These are phyloP conservation scores for Laupala kohalensis DNA, from an alignment of 1,140 invertebrate genomes.

Conservation along the genomic window DNA sequence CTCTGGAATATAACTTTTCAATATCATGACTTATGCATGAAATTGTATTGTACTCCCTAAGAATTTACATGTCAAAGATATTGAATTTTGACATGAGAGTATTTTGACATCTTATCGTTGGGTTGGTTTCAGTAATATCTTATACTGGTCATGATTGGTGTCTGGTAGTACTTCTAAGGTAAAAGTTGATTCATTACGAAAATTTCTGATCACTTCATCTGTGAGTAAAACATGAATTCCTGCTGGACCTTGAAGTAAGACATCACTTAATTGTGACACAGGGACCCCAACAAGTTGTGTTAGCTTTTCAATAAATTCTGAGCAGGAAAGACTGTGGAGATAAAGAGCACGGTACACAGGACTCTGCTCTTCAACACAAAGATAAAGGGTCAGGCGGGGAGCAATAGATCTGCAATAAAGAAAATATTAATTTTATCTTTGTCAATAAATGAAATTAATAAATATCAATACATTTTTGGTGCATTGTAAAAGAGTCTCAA, in stretches of 20 bases:
- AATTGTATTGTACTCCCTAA: too few relatives aligned
- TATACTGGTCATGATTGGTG: neutral
- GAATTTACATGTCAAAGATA: too few relatives aligned
- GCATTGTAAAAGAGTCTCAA: too few relatives aligned
- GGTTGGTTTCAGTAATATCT: neutral
- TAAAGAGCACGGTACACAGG: conserved; percentile 70
- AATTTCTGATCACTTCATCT: conserved; percentile 53
- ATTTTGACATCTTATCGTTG: too few relatives aligned
- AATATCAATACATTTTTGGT: too few relatives aligned
- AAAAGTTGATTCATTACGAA: conserved; percentile 51
- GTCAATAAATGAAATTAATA: too few relatives aligned
- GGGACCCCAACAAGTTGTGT: conserved; percentile 40
- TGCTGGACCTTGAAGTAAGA: conserved; percentile 59
- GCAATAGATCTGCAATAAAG: conserved; percentile 43
- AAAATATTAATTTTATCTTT: too few relatives aligned
- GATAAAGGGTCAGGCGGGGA: conserved; percentile 66
- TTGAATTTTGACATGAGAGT: too few relatives aligned
- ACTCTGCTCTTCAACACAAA: conserved; percentile 44
- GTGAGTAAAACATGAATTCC: conserved; percentile 61
- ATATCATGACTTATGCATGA: too few relatives aligned
- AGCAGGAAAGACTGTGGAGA: conserved; percentile 48
- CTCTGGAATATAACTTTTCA: too few relatives aligned
- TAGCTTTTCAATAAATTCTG: conserved; percentile 53
- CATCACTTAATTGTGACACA: conserved; percentile 41
- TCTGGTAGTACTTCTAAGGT: conserved; percentile 33